Conservation (phyloP, 2,113 vertebrate species). For the Myrmecophaga tridactyla region DNA sequence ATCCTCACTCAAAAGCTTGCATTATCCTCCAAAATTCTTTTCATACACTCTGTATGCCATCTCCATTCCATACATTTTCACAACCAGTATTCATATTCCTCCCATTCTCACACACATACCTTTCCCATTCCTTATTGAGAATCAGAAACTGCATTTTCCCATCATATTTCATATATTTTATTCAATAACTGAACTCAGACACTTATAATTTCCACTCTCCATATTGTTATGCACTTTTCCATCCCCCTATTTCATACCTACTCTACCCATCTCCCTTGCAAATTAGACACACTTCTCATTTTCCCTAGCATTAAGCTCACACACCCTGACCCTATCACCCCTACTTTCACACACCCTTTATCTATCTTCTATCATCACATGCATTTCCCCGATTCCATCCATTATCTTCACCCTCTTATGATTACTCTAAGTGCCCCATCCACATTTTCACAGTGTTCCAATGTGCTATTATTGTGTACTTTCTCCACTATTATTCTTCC, state of each 20-base stretch:
- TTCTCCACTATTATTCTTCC: neutral
- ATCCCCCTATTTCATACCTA: neutral
- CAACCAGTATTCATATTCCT: neutral
- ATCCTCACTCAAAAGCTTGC: neutral
- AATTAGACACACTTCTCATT: neutral
- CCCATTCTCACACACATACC: neutral
- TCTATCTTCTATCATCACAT: constrained; percentile 1
- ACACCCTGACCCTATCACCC: neutral
- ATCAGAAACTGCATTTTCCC: constrained; percentile 2
- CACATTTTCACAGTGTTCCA: constrained; percentile 1
- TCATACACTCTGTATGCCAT: neutral
- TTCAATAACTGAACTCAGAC: neutral
- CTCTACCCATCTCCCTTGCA: neutral
- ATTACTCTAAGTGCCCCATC: neutral
- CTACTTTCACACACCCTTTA: neutral
- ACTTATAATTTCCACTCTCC: neutral
- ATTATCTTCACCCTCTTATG: neutral
- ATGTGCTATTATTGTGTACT: neutral
- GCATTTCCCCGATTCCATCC: neutral
- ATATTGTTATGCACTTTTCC: neutral
- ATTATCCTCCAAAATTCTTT: neutral
- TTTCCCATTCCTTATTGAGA: neutral
- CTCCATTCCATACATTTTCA: neutral
- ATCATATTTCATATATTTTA: neutral
- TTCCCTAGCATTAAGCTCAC: neutral